Evolutionary conservation across 2,797 vertebrate species (phyloP).

Genomic region (Notamacropus eugenii): DNA sequence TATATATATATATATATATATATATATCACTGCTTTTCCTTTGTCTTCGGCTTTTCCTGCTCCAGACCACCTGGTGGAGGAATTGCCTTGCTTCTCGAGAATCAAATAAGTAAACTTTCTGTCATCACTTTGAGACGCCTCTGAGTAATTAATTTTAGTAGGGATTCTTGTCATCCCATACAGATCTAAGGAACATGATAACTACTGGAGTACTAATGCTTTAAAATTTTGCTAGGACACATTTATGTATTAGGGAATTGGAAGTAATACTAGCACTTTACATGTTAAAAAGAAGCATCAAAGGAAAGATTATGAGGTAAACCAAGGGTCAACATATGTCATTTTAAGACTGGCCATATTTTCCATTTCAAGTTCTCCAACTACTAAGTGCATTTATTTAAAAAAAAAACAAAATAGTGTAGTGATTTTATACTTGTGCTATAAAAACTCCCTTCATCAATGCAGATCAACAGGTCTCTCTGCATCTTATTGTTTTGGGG

Average conservation of each 20-base stretch:
- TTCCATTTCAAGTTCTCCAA: background rate
- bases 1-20: no score
- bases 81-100: no score
- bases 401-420: background rate
- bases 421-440: background rate
- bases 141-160: no score
- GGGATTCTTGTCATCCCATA: no score
- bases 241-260: background rate
- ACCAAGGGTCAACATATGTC: background rate
- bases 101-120: no score
- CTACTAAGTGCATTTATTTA: background rate
- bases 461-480: background rate
- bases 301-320: background rate
- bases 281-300: background rate
- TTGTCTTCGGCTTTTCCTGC: no score
- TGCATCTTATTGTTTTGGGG: background rate
- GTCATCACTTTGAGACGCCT: no score
- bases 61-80: no score
- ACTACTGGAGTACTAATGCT: background rate
- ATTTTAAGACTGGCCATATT: background rate
- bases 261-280: slow-evolving; percentile 2
- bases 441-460: background rate
- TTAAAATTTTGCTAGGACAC: slow-evolving; percentile 10
- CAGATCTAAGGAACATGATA: background rate
- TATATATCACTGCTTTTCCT: no score